Base-by-base conservation (phyloP, 2,888 invertebrate species). In the Miltochrista miniata region DNA sequence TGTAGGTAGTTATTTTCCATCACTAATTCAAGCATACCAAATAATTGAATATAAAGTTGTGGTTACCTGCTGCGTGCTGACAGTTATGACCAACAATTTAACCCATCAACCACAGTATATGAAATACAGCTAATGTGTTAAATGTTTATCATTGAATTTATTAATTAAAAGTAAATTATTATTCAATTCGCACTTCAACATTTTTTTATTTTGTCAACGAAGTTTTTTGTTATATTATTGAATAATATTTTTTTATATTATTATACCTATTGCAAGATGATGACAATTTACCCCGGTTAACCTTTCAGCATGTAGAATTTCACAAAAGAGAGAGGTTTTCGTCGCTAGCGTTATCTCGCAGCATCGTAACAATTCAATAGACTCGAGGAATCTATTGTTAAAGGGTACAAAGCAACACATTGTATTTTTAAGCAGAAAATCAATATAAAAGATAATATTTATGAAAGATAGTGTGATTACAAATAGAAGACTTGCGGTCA, bases 321-420 rank as follows among this genome's bases (percentile, higher is more conserved):
- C 70, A 72, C 70, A 76, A 83, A 83, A 84, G 85, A 81, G 85
- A 86, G 79, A 72, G 85, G 83, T 72, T 75, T 77, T 59, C 62
- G 59, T 76, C 48, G 56, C 50, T 51, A n/a, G 39, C 31, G 38
- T 56, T 84, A 86, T 87, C 86, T 61, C 50, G 61, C 63, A 63
- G 56, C 69, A 83, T 81, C 81, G 67, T 60, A 67, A 72, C 68
- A 68, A 76, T 78, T 81, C 77, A 76, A 82, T 78, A 73, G 76
- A 68, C 53, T 63, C 68, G 64, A 53, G 45, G 61, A 67, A 59
- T 59, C 61, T 54, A 70, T 74, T 77, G 74, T 74, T 74, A 65
- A 59, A 61, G 75, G 72, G 66, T 58, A 58, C 56, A 55, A 58
- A 51, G 56, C 45, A 15, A 59, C 41, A 61, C 45, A 55, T 54